Percentiles rank a stretch among this genome's conserved stretches.
Evolutionary conservation across 2,888 invertebrate genomes (phyloP).

Genomic region (Agapostemon virescens): DNA sequence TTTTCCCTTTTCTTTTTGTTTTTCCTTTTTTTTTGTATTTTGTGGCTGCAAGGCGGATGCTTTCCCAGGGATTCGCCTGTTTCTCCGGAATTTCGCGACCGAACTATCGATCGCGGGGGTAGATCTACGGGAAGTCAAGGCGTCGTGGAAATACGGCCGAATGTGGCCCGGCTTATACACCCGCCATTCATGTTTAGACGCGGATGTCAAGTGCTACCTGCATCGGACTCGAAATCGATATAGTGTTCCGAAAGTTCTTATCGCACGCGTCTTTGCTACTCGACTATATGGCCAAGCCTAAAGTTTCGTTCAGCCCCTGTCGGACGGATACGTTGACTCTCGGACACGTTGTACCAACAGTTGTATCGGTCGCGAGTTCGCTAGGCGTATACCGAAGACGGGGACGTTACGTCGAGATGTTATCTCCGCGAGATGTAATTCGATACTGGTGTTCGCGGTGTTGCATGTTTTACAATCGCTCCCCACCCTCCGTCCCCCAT

Average conservation of each 20-base stretch:
- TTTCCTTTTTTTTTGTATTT: no score
- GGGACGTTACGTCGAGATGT: no score
- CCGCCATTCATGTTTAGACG: constrained; percentile 59
- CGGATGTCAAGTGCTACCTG: constrained; percentile 54
- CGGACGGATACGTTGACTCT: background rate
- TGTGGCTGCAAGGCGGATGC: no score
- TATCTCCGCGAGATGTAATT: background rate
- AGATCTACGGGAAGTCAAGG: background rate
- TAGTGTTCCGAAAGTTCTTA: constrained; percentile 74
- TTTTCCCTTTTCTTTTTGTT: no score
- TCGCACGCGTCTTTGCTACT: constrained; percentile 67
- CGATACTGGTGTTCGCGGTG: background rate
- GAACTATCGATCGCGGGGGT: background rate
- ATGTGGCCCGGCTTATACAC: constrained; percentile 27
- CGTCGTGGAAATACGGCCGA: background rate
- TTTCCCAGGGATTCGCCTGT: background rate
- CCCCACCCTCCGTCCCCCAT: no score
- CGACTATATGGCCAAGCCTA: constrained; percentile 31
- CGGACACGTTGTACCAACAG: background rate
- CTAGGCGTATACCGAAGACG: background rate
- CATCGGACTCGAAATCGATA: constrained; percentile 73
- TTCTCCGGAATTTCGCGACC: background rate
- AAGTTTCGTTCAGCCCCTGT: background rate
- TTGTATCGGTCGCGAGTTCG: background rate
- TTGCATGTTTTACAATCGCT: background rate